These are phyloP conservation scores for Bostrychus sinensis DNA, from an alignment of 2,113 vertebrate genomes.

Conservation along the genomic window DNA sequence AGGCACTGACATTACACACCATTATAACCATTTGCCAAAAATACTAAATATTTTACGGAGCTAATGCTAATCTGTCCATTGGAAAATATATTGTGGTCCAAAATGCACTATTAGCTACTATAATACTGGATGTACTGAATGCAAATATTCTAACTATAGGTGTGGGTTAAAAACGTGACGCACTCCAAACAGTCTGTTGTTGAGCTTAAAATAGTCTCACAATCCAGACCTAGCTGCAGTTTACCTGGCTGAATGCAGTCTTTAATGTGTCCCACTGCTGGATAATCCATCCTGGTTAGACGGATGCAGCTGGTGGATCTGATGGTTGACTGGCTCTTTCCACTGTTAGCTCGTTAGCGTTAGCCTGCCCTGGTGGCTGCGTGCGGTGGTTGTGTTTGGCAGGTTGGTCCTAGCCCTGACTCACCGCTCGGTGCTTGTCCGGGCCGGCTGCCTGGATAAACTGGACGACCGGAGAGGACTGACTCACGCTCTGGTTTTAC, in stretches of 20 bases:
- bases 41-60: too few species aligned
- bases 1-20: too few species aligned
- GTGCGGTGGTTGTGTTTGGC: slow-evolving; percentile 37
- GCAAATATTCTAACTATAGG: too few species aligned
- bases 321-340: slow-evolving; percentile 37
- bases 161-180: too few species aligned
- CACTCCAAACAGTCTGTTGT: too few species aligned
- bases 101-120: too few species aligned
- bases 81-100: too few species aligned
- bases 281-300: slow-evolving; percentile 36
- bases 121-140: too few species aligned
- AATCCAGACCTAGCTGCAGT: slow-evolving; percentile 31
- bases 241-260: slow-evolving; percentile 13
- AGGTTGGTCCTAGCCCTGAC: slow-evolving; percentile 23
- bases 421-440: slow-evolving; percentile 38
- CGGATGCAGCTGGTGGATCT: slow-evolving; percentile 18
- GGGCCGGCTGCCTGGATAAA: slow-evolving; percentile 46
- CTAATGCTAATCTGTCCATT: too few species aligned
- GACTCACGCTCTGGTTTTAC: slow-evolving; percentile 47
- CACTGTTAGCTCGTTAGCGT: slow-evolving; percentile 6
- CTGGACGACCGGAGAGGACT: slow-evolving; percentile 26
- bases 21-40: too few species aligned
- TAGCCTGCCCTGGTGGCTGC: slow-evolving; percentile 30
- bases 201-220: too few species aligned
- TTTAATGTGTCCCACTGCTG: slow-evolving; percentile 37